A percentile compares a stretch with the other conserved stretches of the same genome.
Conservation (phyloP, 2,113 vertebrate species). For the Diadophis punctatus region DNA sequence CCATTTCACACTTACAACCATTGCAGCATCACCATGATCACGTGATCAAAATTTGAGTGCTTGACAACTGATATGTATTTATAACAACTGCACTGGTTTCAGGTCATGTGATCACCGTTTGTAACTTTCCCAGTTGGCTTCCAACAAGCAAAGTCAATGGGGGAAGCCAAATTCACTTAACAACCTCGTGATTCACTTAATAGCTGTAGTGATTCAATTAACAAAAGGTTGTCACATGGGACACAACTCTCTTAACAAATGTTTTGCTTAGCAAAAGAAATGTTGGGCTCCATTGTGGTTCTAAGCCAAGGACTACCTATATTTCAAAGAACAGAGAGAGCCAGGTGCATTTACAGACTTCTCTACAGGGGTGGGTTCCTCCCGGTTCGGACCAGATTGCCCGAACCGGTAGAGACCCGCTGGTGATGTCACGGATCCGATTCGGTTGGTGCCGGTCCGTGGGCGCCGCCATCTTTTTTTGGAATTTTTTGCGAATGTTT, state of each 20-base stretch:
- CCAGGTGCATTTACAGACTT: not conserved
- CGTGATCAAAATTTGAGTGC: not conserved
- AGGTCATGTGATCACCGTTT: not conserved
- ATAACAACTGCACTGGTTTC: not conserved
- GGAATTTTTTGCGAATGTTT: no score
- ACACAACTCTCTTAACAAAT: not conserved
- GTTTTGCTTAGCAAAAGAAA: not conserved
- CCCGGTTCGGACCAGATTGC: no score
- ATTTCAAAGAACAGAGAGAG: not conserved
- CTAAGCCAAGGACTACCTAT: not conserved
- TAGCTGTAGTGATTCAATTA: not conserved
- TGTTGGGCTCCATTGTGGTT: not conserved
- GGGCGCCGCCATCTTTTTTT: no score
- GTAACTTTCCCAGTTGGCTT: not conserved
- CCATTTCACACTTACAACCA: not conserved
- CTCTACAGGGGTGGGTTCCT: no score
- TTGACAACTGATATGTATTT: not conserved
- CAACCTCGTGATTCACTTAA: not conserved
- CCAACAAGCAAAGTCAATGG: not conserved
- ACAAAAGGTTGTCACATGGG: not conserved
- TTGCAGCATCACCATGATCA: not conserved
- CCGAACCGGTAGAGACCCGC: no score
- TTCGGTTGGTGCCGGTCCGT: no score
- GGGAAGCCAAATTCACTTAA: not conserved
- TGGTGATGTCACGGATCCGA: no score